phyloP scores from a whole-genome alignment of 2,888 invertebrate genomes.

The Spialia ferax region DNA sequence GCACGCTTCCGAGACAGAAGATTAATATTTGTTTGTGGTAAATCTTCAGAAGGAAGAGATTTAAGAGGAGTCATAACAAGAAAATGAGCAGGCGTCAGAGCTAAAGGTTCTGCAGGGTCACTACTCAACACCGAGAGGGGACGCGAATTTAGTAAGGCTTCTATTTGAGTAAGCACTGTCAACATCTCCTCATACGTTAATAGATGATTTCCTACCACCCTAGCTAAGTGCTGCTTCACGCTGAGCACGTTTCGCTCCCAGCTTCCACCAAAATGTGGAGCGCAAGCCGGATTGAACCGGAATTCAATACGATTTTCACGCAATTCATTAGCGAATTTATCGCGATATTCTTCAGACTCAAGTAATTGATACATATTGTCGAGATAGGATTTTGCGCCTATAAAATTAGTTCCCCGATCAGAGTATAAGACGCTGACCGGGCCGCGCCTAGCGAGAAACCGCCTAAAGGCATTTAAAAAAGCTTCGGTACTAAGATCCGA shows the following conservation, averaged over 20 bases:
- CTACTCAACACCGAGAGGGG: slow-evolving; percentile 34
- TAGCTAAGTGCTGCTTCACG: slow-evolving; percentile 40
- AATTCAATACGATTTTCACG: slow-evolving; percentile 29
- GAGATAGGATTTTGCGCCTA: slow-evolving; percentile 28
- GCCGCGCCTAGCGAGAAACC: slow-evolving; percentile 4
- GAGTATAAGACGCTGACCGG: slow-evolving; percentile 18
- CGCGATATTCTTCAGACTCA: slow-evolving; percentile 19
- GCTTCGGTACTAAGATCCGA: slow-evolving; percentile 7
- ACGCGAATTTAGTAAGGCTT: slow-evolving; percentile 38
- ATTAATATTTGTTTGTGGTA: slow-evolving; percentile 5
- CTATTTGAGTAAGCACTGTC: slow-evolving; percentile 36
- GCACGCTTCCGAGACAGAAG: slow-evolving; percentile 28
- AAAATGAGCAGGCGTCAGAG: slow-evolving; percentile 41
- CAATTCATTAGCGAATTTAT: slow-evolving; percentile 14
- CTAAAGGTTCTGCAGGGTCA: slow-evolving; percentile 39
- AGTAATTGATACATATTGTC: slow-evolving; percentile 4
- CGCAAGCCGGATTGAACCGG: slow-evolving; percentile 24
- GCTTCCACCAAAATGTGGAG: slow-evolving; percentile 40
- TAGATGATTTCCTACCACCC: slow-evolving; percentile 36
- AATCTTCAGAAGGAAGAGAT: slow-evolving; percentile 26
- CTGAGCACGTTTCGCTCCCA: slow-evolving; percentile 35
- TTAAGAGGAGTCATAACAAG: slow-evolving; percentile 30
- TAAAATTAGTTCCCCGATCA: slow-evolving; percentile 42
- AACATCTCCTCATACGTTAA: slow-evolving; percentile 39
- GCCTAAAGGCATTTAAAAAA: neutral